phyloP scores from a whole-genome alignment of 2,888 invertebrate species.

The Xanthia icteritia region DNA sequence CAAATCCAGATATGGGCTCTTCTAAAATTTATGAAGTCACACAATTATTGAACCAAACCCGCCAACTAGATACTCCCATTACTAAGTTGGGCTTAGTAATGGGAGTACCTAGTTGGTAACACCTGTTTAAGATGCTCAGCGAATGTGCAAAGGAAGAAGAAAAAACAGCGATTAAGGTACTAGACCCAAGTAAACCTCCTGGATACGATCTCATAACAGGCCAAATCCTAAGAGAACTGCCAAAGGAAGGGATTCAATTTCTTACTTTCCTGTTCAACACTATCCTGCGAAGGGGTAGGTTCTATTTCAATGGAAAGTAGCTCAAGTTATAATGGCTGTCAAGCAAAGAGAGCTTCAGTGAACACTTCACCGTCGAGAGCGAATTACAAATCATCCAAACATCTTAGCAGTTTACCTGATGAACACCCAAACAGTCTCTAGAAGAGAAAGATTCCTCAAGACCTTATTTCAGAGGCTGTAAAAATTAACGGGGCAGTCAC shows the following conservation, averaged over 20 bases:
- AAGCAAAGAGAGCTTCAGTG: too few relatives aligned
- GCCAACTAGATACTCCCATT: not conserved
- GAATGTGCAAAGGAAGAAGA: not conserved
- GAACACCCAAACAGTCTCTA: too few relatives aligned
- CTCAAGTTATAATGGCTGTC: not conserved
- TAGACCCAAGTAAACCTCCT: not conserved
- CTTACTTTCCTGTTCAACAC: not conserved
- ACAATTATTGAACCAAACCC: not conserved
- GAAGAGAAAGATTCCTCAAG: too few relatives aligned
- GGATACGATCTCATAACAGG: constrained; percentile 6
- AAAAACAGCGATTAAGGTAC: not conserved
- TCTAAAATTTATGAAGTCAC: constrained; percentile 6
- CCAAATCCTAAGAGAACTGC: not conserved
- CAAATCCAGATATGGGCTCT: not conserved
- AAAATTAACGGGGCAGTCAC: too few relatives aligned
- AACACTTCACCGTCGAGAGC: too few relatives aligned
- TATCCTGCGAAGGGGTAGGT: not conserved
- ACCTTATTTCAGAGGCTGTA: too few relatives aligned
- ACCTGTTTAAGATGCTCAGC: too few relatives aligned
- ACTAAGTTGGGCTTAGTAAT: too few relatives aligned
- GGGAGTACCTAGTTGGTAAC: too few relatives aligned
- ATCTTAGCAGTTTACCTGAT: too few relatives aligned
- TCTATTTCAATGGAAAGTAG: not conserved
- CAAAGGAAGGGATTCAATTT: not conserved
- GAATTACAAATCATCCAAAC: too few relatives aligned